Evolutionary conservation across 2,113 vertebrate genomes (phyloP).

Genomic region (Petrocephalus microphthalmus): DNA sequence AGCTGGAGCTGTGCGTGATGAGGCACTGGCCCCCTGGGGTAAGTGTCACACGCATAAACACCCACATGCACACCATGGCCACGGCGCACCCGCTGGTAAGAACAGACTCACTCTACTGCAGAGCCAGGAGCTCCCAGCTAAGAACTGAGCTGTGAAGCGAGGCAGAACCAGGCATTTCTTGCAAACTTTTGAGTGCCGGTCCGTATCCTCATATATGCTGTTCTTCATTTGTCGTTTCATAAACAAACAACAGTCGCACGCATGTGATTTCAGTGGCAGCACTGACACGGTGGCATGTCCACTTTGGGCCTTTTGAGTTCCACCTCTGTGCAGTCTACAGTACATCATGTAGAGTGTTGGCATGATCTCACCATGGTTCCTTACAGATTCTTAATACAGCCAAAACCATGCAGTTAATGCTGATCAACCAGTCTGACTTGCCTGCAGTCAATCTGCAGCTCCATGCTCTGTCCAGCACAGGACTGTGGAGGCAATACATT

Average conservation of each 20-base stretch:
- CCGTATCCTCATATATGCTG: too few species aligned
- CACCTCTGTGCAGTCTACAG: background rate
- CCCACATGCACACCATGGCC: background rate
- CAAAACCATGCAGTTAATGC: background rate
- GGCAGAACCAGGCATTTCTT: background rate
- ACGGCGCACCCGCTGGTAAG: background rate
- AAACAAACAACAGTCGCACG: too few species aligned
- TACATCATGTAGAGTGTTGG: background rate
- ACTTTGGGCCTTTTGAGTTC: background rate
- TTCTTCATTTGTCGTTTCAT: too few species aligned
- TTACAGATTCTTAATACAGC: background rate
- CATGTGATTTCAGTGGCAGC: background rate
- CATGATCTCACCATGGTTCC: background rate
- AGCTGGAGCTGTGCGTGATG: background rate
- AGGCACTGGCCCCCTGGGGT: background rate
- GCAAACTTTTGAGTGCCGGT: background rate
- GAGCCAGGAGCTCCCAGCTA: background rate
- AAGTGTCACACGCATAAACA: background rate
- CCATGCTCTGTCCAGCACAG: too few species aligned
- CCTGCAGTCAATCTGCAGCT: too few species aligned
- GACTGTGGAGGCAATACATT: background rate
- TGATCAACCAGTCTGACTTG: too few species aligned
- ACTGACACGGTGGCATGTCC: background rate
- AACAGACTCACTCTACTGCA: background rate
- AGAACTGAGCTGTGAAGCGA: background rate